Conservation (phyloP, 37 sponge, comb jelly and placozoan genomes). For the Petrosia ficiformis region DNA sequence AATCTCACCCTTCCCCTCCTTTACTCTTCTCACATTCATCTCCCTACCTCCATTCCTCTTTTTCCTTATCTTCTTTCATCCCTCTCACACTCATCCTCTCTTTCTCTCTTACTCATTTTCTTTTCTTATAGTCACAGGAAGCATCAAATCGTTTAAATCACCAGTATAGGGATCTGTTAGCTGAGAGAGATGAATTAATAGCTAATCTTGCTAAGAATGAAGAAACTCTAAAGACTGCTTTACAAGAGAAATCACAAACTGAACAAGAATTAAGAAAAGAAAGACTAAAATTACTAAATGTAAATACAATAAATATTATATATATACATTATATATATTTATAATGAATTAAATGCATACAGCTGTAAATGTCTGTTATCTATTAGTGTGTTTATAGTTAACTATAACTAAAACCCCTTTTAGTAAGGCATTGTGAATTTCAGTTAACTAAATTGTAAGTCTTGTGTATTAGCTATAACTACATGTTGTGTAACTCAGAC, state of each 20-base stretch:
- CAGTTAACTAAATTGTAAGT: no score
- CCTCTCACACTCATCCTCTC: background rate
- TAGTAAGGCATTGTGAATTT: no score
- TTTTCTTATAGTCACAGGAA: background rate
- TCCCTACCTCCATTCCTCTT: background rate
- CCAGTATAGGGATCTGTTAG: constrained; percentile 36
- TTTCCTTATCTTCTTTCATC: background rate
- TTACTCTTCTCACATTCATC: no score
- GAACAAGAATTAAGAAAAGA: constrained; percentile 41
- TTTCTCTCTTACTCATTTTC: no score
- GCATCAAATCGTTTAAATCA: constrained; percentile 21
- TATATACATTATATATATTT: no score
- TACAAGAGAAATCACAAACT: constrained; percentile 7
- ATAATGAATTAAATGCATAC: no score
- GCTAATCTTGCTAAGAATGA: constrained; percentile 29
- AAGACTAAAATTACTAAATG: constrained; percentile 21
- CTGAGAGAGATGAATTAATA: constrained; percentile 36
- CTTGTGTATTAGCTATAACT: no score
- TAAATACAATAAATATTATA: constrained; percentile 16
- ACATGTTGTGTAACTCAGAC: no score
- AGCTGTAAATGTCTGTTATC: no score
- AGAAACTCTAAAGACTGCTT: constrained; percentile 15
- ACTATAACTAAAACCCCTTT: no score
- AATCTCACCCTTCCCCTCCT: no score
- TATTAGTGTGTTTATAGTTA: no score